A percentile compares a stretch with the other conserved stretches of the same genome.
phyloP scores from a whole-genome alignment of 2,888 invertebrate genomes.

The Ophioninae sp. region DNA sequence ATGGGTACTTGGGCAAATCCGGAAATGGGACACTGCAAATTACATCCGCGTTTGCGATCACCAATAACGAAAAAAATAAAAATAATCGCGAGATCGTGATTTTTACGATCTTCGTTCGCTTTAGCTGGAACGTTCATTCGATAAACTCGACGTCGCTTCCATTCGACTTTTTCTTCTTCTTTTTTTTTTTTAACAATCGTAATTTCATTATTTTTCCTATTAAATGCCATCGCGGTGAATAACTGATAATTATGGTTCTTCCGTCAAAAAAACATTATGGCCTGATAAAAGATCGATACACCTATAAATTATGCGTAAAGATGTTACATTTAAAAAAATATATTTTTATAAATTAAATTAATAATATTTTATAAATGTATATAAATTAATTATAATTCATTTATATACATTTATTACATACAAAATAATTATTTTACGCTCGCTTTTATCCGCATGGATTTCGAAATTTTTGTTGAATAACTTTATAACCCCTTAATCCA shows the following conservation, averaged over 20 bases:
- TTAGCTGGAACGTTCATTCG: slow-evolving; percentile 1
- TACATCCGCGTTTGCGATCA: slow-evolving; percentile 35
- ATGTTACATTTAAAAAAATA: not conserved
- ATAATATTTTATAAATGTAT: not conserved
- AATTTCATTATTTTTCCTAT: not conserved
- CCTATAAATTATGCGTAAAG: not conserved
- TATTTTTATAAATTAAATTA: not conserved
- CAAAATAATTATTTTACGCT: too few relatives aligned
- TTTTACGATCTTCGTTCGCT: slow-evolving; percentile 30
- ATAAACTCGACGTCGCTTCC: slow-evolving; percentile 15
- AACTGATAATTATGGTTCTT: not conserved
- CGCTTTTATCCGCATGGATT: too few relatives aligned
- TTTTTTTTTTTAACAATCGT: not conserved
- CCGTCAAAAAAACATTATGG: not conserved
- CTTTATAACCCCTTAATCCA: too few relatives aligned
- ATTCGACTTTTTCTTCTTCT: not conserved
- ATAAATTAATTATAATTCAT: too few relatives aligned
- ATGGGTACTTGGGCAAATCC: slow-evolving; percentile 27
- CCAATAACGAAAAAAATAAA: slow-evolving; percentile 17
- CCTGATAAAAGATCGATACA: not conserved
- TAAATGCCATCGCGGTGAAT: not conserved
- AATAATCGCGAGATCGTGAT: slow-evolving; percentile 29
- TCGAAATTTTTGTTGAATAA: too few relatives aligned
- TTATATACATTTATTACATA: not conserved
- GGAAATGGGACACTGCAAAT: slow-evolving; percentile 58